Evolutionary conservation across 2,888 invertebrate species (phyloP).

Genomic region (Parochlus steinenii): DNA sequence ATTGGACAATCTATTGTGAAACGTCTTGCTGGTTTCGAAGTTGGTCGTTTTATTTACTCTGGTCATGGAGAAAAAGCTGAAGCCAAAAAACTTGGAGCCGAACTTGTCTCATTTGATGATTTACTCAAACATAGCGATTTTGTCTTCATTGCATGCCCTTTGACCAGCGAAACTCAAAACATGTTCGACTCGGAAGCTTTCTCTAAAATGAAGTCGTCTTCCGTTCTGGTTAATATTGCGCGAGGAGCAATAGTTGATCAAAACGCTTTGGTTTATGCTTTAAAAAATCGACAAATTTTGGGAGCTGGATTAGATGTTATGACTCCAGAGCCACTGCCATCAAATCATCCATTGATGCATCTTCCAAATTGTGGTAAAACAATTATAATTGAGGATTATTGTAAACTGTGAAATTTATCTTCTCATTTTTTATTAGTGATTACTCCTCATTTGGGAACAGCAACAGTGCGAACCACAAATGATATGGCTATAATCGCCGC

Average conservation of each 20-base stretch:
- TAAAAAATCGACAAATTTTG: constrained; percentile 56
- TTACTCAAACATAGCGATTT: constrained; percentile 54
- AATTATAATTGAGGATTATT: not conserved
- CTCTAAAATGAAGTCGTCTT: constrained; percentile 51
- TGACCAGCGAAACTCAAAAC: constrained; percentile 44
- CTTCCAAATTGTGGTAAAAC: constrained; percentile 56
- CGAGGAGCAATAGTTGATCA: constrained; percentile 61
- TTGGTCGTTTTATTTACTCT: constrained; percentile 52
- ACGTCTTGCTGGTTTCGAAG: constrained; percentile 55
- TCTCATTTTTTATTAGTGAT: constrained; percentile 36
- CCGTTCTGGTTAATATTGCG: constrained; percentile 56
- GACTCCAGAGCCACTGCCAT: constrained; percentile 75
- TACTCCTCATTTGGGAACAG: constrained; percentile 80
- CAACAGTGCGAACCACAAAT: constrained; percentile 52
- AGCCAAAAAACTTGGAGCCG: constrained; percentile 40
- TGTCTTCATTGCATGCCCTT: constrained; percentile 45
- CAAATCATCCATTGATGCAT: constrained; percentile 56
- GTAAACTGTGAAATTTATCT: not conserved
- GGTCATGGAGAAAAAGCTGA: constrained; percentile 50
- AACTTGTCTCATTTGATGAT: constrained; percentile 44
- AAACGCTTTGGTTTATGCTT: constrained; percentile 59
- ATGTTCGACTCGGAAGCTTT: constrained; percentile 52
- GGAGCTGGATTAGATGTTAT: constrained; percentile 87
- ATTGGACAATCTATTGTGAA: constrained; percentile 60
- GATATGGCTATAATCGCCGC: constrained; percentile 64